Conservation (phyloP, 2,113 vertebrate species). For the Dascyllus trimaculatus region DNA sequence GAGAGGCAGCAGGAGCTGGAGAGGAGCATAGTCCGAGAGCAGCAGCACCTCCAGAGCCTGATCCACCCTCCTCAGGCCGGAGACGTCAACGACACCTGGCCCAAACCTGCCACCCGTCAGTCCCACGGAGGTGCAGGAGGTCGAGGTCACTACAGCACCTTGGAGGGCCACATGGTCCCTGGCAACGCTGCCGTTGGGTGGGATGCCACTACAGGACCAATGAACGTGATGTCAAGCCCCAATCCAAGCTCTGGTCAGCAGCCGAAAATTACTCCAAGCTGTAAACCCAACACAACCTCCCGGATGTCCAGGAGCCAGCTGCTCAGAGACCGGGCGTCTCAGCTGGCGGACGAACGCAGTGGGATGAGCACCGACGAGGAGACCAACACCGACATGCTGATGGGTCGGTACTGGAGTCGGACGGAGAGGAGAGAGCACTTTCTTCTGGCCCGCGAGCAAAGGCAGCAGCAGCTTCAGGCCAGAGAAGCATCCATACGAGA, state of each 20-base stretch:
- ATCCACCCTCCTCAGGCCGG: slow-evolving; percentile 72
- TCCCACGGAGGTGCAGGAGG: slow-evolving; percentile 56
- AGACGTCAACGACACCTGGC: slow-evolving; percentile 86
- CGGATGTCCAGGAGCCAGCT: slow-evolving; percentile 80
- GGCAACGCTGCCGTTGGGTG: slow-evolving; percentile 24
- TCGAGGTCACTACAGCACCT: slow-evolving; percentile 81
- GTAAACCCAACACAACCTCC: slow-evolving; percentile 50
- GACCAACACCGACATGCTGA: slow-evolving; percentile 73
- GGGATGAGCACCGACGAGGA: slow-evolving; percentile 86
- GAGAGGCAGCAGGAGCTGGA: slow-evolving; percentile 62
- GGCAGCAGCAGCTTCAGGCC: slow-evolving; percentile 65
- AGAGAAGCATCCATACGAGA: slow-evolving; percentile 53
- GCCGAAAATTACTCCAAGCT: slow-evolving; percentile 43
- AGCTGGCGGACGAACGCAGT: slow-evolving; percentile 79
- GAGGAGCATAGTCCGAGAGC: slow-evolving; percentile 57
- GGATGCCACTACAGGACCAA: slow-evolving; percentile 58
- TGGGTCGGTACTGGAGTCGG: slow-evolving; percentile 84
- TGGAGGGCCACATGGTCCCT: slow-evolving; percentile 74
- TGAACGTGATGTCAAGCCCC: slow-evolving; percentile 6
- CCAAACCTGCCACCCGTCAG: slow-evolving; percentile 80
- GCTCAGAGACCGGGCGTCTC: slow-evolving; percentile 82
- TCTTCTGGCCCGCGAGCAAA: slow-evolving; percentile 81
- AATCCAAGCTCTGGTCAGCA: slow-evolving; percentile 54
- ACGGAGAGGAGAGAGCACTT: slow-evolving; percentile 83
- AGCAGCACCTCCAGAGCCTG: slow-evolving; percentile 68